Conservation (phyloP, 92 coral and sea anemone genomes). For the Heliopora coerulea region DNA sequence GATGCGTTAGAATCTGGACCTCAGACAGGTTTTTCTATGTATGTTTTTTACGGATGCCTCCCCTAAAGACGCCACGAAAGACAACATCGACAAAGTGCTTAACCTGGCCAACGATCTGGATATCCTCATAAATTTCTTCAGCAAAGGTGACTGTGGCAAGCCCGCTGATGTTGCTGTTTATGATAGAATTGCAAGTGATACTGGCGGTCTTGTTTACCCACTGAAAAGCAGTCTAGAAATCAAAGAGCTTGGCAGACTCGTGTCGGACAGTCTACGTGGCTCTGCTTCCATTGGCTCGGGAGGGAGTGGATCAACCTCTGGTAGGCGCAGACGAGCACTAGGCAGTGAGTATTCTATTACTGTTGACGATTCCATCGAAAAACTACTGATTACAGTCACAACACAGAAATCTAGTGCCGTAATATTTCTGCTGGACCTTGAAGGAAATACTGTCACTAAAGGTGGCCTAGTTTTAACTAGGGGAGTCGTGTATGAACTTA, state of each 20-base stretch:
- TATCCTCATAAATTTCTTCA: constrained; percentile 68
- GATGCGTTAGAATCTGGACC: constrained; percentile 59
- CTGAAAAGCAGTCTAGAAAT: constrained; percentile 46
- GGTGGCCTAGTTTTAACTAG: constrained; percentile 42
- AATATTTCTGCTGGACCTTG: constrained; percentile 54
- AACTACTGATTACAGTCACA: constrained; percentile 57
- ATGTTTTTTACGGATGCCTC: constrained; percentile 84
- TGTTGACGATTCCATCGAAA: constrained; percentile 71
- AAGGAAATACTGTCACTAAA: constrained; percentile 13
- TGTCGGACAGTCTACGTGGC: constrained; percentile 51
- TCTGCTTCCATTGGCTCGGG: constrained; percentile 46
- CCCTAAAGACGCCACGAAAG: constrained; percentile 57
- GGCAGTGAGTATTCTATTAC: constrained; percentile 26
- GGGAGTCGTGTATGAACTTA: constrained; percentile 59
- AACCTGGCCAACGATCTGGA: constrained; percentile 30
- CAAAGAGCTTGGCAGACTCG: constrained; percentile 48
- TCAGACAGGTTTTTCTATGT: constrained; percentile 66
- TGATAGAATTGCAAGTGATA: constrained; percentile 51
- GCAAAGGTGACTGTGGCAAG: constrained; percentile 36
- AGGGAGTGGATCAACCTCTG: constrained; percentile 3
- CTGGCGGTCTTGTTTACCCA: constrained; percentile 65
- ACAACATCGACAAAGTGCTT: constrained; percentile 40
- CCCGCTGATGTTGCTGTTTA: constrained; percentile 11
- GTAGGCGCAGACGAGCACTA: constrained; percentile 18
- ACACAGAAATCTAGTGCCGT: constrained; percentile 43